Conservation (phyloP, 2,113 vertebrate genomes). For the Embiotoca jacksoni region DNA sequence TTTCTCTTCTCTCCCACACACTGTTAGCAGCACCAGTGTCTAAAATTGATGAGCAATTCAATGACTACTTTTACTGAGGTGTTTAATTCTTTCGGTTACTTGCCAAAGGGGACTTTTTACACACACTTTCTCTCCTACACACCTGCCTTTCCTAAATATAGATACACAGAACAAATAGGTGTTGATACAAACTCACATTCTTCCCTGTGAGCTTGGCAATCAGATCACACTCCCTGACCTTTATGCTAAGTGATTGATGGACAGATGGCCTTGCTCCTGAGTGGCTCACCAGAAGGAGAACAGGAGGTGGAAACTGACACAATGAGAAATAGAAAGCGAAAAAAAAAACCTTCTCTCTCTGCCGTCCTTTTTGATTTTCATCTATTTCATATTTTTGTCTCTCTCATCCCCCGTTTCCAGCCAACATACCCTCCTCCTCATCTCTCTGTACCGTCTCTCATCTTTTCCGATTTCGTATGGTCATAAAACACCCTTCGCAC, state of each 20-base stretch:
- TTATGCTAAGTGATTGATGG: constrained; percentile 24
- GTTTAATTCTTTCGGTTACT: constrained; percentile 48
- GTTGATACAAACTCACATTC: constrained; percentile 1
- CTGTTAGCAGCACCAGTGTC: constrained; percentile 28
- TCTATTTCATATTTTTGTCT: constrained; percentile 31
- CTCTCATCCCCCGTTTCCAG: not conserved
- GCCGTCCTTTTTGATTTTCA: constrained; percentile 41
- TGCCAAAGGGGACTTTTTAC: constrained; percentile 17
- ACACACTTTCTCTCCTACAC: not conserved
- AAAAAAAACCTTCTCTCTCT: not conserved
- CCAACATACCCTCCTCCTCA: not conserved
- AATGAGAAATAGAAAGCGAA: not conserved
- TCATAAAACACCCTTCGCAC: constrained; percentile 58
- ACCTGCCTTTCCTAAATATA: not conserved
- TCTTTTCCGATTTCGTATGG: constrained; percentile 54
- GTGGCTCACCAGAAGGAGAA: constrained; percentile 31
- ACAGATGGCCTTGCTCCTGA: constrained; percentile 17
- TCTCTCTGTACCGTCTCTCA: constrained; percentile 37
- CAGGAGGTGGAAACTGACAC: constrained; percentile 22
- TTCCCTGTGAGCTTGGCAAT: constrained; percentile 6
- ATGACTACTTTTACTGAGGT: constrained; percentile 34
- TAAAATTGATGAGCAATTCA: constrained; percentile 57
- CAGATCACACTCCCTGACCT: constrained; percentile 13
- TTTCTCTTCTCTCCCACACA: not conserved
- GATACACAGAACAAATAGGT: not conserved